These are phyloP conservation scores for Lepidurus couesii DNA, from an alignment of 1,140 invertebrate species.

Conservation along the genomic window DNA sequence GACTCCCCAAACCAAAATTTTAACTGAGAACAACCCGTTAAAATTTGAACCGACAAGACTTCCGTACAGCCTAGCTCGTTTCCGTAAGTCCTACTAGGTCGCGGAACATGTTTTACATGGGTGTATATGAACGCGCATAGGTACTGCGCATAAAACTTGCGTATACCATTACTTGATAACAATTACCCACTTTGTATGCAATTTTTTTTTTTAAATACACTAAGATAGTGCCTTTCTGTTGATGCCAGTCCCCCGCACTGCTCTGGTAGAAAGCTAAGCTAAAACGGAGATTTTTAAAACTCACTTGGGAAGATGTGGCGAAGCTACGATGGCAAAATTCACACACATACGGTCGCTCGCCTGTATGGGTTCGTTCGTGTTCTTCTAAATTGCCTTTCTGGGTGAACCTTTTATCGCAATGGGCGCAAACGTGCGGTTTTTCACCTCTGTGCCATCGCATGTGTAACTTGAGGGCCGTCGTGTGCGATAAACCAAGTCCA, in stretches of 20 bases:
- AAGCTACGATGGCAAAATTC: constrained; percentile 65
- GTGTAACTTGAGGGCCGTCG: constrained; percentile 63
- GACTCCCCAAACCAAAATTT: background rate
- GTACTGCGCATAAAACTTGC: no score
- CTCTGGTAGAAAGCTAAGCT: background rate
- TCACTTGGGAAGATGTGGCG: constrained; percentile 58
- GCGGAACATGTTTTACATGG: no score
- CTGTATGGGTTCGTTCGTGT: constrained; percentile 56
- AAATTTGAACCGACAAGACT: no score
- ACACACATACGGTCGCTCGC: constrained; percentile 59
- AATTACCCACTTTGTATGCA: no score
- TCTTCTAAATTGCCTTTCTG: constrained; percentile 58
- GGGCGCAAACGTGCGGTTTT: constrained; percentile 55
- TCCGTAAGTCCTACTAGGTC: no score
- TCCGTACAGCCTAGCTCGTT: no score
- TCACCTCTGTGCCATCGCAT: constrained; percentile 58
- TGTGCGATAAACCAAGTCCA: constrained; percentile 65
- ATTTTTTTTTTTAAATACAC: no score
- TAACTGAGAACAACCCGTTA: no score
- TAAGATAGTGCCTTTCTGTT: no score
- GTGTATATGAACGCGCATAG: no score
- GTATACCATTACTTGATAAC: no score
- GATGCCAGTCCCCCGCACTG: no score
- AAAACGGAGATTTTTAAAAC: background rate
- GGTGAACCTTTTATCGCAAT: constrained; percentile 56